These are phyloP conservation scores for Ammodytes dubius DNA, from an alignment of 2,113 vertebrate genomes.

Conservation along the genomic window DNA sequence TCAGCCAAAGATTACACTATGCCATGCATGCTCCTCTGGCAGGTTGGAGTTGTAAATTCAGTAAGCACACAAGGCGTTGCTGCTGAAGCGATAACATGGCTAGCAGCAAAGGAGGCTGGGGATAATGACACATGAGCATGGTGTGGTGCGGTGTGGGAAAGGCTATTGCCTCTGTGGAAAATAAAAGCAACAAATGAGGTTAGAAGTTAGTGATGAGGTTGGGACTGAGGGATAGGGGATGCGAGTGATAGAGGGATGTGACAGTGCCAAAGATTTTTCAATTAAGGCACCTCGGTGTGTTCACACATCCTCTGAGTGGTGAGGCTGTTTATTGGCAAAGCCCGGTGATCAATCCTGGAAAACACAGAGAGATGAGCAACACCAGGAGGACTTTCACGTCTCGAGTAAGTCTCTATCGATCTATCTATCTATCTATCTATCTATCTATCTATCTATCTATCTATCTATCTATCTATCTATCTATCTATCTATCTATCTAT, in stretches of 20 bases:
- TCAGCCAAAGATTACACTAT: constrained; percentile 57
- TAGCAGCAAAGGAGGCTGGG: constrained; percentile 49
- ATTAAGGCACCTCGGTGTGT: constrained; percentile 48
- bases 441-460: constrained; percentile 6
- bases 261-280: constrained; percentile 66
- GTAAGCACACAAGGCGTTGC: constrained; percentile 12
- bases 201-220: constrained; percentile 71
- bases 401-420: constrained; percentile 7
- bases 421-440: constrained; percentile 9
- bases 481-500: too few species aligned
- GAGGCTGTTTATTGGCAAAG: constrained; percentile 49
- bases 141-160: constrained; percentile 42
- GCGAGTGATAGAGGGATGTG: constrained; percentile 63
- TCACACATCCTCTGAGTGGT: constrained; percentile 38
- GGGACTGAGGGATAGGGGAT: constrained; percentile 69
- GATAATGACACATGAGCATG: constrained; percentile 55
- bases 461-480: too few species aligned
- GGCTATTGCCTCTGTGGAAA: constrained; percentile 63
- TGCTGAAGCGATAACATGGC: constrained; percentile 56
- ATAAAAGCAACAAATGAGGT: constrained; percentile 75
- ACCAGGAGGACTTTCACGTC: constrained; percentile 13
- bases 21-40: constrained; percentile 35
- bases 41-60: constrained; percentile 66
- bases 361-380: constrained; percentile 42
- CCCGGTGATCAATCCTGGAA: constrained; percentile 38